These are phyloP conservation scores for Drosophila siamana DNA, from an alignment of 2,888 invertebrate genomes.

Conservation along the genomic window DNA sequence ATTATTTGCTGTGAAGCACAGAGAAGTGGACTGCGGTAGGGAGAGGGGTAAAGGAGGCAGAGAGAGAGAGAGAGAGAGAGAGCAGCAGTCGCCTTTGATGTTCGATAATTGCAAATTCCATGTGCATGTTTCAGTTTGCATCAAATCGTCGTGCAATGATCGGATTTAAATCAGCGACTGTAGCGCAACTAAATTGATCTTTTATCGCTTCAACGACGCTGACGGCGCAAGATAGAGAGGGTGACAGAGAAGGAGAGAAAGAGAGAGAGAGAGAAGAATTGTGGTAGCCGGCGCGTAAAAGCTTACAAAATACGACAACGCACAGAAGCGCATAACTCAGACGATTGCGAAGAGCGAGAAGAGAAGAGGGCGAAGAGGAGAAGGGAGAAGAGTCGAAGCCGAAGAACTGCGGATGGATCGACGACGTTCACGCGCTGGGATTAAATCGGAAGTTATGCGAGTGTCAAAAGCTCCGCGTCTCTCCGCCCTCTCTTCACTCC, in stretches of 20 bases:
- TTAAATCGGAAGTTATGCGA: slow-evolving; percentile 82
- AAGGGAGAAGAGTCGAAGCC: neutral
- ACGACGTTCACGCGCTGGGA: slow-evolving; percentile 74
- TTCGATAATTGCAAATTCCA: slow-evolving; percentile 84
- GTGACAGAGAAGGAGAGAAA: neutral
- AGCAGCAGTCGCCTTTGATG: slow-evolving; percentile 73
- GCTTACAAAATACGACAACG: slow-evolving; percentile 80
- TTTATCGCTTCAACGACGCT: slow-evolving; percentile 82
- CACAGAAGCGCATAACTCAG: slow-evolving; percentile 79
- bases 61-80: neutral
- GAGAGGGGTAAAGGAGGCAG: neutral
- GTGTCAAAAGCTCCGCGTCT: slow-evolving; percentile 65
- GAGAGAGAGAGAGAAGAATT: slow-evolving; percentile 21
- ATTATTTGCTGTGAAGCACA: slow-evolving; percentile 14
- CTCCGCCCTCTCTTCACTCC: no score
- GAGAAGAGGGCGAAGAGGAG: neutral
- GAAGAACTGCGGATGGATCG: slow-evolving; percentile 48
- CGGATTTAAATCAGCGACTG: slow-evolving; percentile 84
- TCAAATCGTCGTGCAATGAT: slow-evolving; percentile 82
- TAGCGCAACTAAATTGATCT: slow-evolving; percentile 84
- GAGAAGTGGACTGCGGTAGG: neutral
- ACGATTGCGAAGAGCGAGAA: slow-evolving; percentile 4
- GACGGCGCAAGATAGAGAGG: neutral
- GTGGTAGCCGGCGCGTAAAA: slow-evolving; percentile 77
- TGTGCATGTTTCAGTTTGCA: slow-evolving; percentile 82